A percentile compares a stretch with the other conserved stretches of the same genome.
Evolutionary conservation across 2,888 invertebrate species (phyloP).

Genomic region (Lepeophtheirus nordmannii): DNA sequence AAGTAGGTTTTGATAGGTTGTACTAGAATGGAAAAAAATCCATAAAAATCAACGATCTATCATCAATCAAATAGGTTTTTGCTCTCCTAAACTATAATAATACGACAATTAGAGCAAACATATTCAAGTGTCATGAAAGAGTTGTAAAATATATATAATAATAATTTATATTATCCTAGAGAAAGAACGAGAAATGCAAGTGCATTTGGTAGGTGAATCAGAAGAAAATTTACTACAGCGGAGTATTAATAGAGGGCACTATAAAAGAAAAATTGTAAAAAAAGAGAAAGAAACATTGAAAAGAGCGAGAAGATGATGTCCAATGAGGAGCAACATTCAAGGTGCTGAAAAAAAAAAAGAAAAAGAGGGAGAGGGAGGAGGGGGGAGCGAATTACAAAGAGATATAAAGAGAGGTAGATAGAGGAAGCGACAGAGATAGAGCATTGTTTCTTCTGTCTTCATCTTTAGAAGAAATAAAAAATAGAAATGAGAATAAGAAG

Average conservation of each 20-base stretch:
- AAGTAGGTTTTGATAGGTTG: too few relatives aligned
- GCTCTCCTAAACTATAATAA: too few relatives aligned
- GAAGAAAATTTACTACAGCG: background rate
- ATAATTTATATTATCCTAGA: too few relatives aligned
- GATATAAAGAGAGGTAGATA: background rate
- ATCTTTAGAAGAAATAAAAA: background rate
- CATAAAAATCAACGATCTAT: too few relatives aligned
- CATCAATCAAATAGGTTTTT: too few relatives aligned
- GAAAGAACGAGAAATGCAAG: too few relatives aligned
- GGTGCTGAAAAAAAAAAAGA: background rate
- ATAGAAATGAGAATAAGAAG: slow-evolving; percentile 10
- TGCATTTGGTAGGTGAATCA: too few relatives aligned
- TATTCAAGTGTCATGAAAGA: too few relatives aligned
- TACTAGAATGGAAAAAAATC: too few relatives aligned
- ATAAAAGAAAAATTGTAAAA: background rate
- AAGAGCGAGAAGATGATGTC: background rate
- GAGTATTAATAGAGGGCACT: background rate
- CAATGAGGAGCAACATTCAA: background rate
- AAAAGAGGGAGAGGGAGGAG: background rate
- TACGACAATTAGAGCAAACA: too few relatives aligned
- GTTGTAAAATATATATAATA: too few relatives aligned
- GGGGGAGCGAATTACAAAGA: slow-evolving; percentile 7
- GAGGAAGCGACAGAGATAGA: background rate
- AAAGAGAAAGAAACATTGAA: background rate
- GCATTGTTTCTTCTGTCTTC: background rate